phyloP scores from a whole-genome alignment of 2,888 invertebrate species.

The Camptogramma bilineatum region DNA sequence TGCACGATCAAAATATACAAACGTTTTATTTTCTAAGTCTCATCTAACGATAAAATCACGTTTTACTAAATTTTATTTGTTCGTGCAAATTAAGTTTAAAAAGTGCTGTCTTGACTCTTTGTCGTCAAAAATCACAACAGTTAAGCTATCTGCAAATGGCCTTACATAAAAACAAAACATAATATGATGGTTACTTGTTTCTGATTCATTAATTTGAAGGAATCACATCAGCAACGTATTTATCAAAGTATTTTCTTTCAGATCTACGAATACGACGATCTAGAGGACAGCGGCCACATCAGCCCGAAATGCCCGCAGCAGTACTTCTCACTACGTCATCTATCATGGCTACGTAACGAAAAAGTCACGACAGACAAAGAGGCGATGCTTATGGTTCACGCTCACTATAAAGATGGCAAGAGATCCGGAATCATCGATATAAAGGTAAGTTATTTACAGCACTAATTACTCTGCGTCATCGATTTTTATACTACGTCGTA shows the following conservation, averaged over 20 bases:
- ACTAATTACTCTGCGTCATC: neutral
- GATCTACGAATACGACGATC: slow-evolving; percentile 87
- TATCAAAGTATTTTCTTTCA: slow-evolving; percentile 52
- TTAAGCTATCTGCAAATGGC: too few relatives aligned
- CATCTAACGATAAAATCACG: too few relatives aligned
- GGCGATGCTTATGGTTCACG: slow-evolving; percentile 62
- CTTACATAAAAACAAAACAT: too few relatives aligned
- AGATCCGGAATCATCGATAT: slow-evolving; percentile 54
- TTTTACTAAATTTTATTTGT: too few relatives aligned
- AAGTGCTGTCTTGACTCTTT: too few relatives aligned
- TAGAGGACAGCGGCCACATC: slow-evolving; percentile 76
- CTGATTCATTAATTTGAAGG: neutral
- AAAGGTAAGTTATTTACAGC: slow-evolving; percentile 52
- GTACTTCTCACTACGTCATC: slow-evolving; percentile 50
- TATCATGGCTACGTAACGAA: slow-evolving; percentile 60
- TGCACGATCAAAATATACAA: too few relatives aligned
- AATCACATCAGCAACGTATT: neutral
- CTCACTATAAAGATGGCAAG: slow-evolving; percentile 41
- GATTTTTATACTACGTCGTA: neutral
- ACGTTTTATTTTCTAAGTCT: too few relatives aligned
- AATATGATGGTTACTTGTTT: neutral
- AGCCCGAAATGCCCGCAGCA: slow-evolving; percentile 60
- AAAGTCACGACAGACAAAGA: slow-evolving; percentile 63
- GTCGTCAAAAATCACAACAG: too few relatives aligned
- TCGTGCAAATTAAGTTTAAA: too few relatives aligned